These are phyloP conservation scores for Phalloptychus januarius DNA, from an alignment of 2,797 vertebrate species.

Conservation along the genomic window DNA sequence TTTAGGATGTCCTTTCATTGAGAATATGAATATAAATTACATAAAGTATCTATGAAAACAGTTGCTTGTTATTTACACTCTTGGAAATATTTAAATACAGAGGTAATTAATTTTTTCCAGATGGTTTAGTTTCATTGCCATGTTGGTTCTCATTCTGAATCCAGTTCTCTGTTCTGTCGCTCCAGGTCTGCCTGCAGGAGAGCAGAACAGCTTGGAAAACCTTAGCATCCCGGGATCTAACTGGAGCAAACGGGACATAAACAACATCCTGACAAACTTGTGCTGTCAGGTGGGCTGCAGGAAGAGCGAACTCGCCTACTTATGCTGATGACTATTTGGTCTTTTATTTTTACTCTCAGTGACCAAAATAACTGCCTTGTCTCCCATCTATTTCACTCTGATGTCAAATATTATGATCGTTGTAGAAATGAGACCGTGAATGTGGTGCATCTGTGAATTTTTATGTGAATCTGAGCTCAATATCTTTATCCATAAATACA, in stretches of 20 bases:
- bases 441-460: conserved; percentile 33
- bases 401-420: conserved; percentile 25
- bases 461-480: conserved; percentile 22
- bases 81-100: neutral
- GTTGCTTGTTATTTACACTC: neutral
- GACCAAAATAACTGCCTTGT: conserved; percentile 37
- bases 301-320: conserved; percentile 81
- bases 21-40: conserved; percentile 16
- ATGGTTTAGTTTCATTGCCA: neutral
- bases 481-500: conserved; percentile 5
- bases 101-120: neutral
- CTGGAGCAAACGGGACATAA: conserved; percentile 72
- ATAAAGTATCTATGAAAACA: conserved; percentile 21
- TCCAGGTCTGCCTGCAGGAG: conserved; percentile 59
- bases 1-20: conserved; percentile 53
- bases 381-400: conserved; percentile 15
- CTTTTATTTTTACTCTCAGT: conserved; percentile 9
- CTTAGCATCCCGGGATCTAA: conserved; percentile 31
- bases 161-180: neutral
- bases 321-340: conserved; percentile 73
- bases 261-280: conserved; percentile 70
- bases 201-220: conserved; percentile 67
- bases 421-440: conserved; percentile 18
- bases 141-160: neutral
- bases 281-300: conserved; percentile 84